These are phyloP conservation scores for Bucco capensis DNA, from an alignment of 2,113 vertebrate species.

Conservation along the genomic window DNA sequence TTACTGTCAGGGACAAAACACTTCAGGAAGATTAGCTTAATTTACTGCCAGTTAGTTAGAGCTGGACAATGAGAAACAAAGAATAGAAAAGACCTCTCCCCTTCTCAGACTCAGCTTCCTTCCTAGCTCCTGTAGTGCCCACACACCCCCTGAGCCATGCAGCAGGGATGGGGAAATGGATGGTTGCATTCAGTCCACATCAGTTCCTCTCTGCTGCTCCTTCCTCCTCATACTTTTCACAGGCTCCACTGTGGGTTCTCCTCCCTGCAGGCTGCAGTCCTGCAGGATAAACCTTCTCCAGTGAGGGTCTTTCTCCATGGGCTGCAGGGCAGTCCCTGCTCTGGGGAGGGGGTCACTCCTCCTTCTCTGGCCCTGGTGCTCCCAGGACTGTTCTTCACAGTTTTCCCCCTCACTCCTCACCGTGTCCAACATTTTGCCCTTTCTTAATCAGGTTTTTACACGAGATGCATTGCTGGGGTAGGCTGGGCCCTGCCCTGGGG, in stretches of 20 bases:
- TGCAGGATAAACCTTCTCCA: neutral
- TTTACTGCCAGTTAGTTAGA: neutral
- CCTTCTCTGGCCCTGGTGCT: neutral
- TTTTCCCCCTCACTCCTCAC: neutral
- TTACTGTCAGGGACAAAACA: neutral
- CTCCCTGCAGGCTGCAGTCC: neutral
- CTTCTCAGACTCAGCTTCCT: neutral
- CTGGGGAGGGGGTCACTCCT: rapidly evolving
- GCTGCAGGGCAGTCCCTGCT: neutral
- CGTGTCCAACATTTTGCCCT: too few species aligned
- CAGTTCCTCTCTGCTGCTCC: too few species aligned
- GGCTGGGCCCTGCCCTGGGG: rapidly evolving
- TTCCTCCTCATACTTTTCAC: neutral
- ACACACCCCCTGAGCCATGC: rapidly evolving
- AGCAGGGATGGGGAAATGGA: neutral
- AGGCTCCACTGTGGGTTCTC: too few species aligned
- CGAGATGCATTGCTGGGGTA: rapidly evolving
- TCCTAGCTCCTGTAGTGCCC: neutral
- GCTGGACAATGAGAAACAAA: neutral
- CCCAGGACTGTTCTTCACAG: too few species aligned
- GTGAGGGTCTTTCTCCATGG: rapidly evolving
- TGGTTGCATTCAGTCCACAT: neutral
- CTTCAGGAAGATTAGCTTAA: neutral
- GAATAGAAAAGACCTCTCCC: neutral
- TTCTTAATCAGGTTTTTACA: neutral